Conservation (phyloP, 2,113 vertebrate species). For the Pituophis catenifer region DNA sequence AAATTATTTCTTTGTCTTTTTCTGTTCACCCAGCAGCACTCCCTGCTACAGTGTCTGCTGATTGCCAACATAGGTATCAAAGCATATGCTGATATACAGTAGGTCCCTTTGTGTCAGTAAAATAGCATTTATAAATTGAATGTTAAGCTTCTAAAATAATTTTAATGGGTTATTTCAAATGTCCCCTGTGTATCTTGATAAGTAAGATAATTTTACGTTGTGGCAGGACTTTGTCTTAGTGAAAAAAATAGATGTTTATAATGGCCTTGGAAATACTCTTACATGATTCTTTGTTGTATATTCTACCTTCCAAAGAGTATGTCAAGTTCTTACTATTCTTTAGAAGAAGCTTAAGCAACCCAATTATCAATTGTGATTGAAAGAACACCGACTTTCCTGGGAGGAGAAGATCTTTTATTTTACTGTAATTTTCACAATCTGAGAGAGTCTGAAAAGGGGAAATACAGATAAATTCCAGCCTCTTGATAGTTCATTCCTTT, state of each 20-base stretch:
- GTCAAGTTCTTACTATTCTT: neutral
- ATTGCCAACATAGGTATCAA: neutral
- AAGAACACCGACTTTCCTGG: neutral
- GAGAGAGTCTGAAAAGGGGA: neutral
- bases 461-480: neutral
- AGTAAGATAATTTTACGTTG: neutral
- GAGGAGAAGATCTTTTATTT: neutral
- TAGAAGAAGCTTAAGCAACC: neutral
- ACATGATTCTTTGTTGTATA: neutral
- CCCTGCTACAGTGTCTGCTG: neutral
- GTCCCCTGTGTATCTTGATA: neutral
- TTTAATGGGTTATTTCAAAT: neutral
- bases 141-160: neutral
- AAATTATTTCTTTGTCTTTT: neutral
- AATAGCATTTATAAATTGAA: neutral
- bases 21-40: neutral
- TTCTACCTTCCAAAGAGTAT: neutral
- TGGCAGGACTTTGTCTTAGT: neutral
- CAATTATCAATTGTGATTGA: neutral
- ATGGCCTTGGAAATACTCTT: neutral
- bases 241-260: neutral
- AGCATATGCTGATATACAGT: neutral
- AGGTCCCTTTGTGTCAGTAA: neutral
- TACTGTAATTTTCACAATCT: neutral
- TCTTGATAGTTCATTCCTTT: neutral